Conservation (phyloP, 2,113 vertebrate genomes). For the Guaruba guarouba region DNA sequence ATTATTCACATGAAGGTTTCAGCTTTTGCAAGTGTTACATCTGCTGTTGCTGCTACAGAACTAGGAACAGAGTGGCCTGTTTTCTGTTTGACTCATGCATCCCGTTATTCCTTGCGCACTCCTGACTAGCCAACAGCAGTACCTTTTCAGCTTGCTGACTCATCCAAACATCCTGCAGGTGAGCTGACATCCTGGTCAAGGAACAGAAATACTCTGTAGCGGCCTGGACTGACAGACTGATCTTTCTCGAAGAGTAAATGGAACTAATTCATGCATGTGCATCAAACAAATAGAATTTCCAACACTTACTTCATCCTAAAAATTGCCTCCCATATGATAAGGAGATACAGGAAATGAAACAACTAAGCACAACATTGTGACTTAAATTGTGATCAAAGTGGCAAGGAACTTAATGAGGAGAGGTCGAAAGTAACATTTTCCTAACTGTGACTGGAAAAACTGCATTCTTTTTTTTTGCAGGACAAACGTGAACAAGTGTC, state of each 20-base stretch:
- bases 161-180: not conserved
- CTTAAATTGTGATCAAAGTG: not conserved
- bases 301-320: not conserved
- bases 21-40: not conserved
- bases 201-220: not conserved
- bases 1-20: not conserved
- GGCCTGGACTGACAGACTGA: not conserved
- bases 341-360: not conserved
- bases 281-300: not conserved
- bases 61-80: not conserved
- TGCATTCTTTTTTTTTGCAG: not conserved
- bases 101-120: not conserved
- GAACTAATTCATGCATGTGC: not conserved
- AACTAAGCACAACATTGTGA: fast-evolving
- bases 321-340: not conserved
- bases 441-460: not conserved
- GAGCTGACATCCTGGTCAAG: not conserved
- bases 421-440: not conserved
- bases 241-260: not conserved
- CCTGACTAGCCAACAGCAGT: not conserved
- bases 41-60: not conserved
- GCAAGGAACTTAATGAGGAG: not conserved
- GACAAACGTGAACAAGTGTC: not conserved
- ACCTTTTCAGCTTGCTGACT: not conserved
- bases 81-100: not conserved